phyloP scores from a whole-genome alignment of 2,888 invertebrate species.

The Nudaria mundana region DNA sequence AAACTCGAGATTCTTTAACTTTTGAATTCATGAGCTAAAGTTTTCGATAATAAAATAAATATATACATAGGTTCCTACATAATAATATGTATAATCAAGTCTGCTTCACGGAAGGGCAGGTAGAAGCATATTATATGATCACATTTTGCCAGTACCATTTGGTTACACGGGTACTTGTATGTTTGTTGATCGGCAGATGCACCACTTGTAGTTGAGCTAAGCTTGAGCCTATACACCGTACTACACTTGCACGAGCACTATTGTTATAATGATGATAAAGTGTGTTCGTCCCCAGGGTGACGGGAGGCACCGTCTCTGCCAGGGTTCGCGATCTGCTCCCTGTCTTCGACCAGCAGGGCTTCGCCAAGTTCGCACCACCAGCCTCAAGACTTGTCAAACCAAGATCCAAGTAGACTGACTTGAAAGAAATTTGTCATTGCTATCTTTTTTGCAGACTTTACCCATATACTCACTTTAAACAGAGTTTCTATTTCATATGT shows the following conservation, averaged over 20 bases:
- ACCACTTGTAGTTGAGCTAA: too few species aligned
- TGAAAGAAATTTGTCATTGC: conserved; percentile 11
- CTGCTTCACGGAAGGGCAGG: background rate
- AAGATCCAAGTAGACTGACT: conserved; percentile 55
- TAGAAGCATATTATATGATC: background rate
- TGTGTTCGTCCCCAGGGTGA: conserved; percentile 72
- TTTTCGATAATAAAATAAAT: too few species aligned
- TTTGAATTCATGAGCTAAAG: too few species aligned
- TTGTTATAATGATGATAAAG: conserved; percentile 24
- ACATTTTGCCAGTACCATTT: background rate
- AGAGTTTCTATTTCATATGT: too few species aligned
- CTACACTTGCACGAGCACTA: conserved; percentile 12
- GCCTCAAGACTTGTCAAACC: conserved; percentile 89
- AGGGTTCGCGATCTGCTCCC: conserved; percentile 88
- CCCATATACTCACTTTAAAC: too few species aligned
- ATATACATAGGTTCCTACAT: too few species aligned
- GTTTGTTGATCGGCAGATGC: too few species aligned
- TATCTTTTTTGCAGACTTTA: too few species aligned
- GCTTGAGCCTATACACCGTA: too few species aligned
- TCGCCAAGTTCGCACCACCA: conserved; percentile 90
- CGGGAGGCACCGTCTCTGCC: conserved; percentile 85
- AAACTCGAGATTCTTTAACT: too few species aligned
- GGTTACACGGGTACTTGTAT: background rate
- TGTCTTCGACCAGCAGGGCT: conserved; percentile 93
- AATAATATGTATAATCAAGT: too few species aligned